phyloP scores from a whole-genome alignment of 2,888 invertebrate genomes.

The Eristalinus aeneus region DNA sequence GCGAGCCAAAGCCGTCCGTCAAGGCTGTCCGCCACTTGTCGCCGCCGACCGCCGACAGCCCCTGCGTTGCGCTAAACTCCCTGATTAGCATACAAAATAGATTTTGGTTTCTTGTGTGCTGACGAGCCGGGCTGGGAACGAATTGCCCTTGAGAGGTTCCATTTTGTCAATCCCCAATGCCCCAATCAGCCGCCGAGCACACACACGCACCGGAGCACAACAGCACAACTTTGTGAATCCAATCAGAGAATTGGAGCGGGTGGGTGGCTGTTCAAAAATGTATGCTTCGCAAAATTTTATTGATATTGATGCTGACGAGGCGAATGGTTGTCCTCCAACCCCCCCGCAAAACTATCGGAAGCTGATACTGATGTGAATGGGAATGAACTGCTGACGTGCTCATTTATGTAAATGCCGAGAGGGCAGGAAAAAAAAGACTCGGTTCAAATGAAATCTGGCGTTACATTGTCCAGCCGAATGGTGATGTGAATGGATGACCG shows the following conservation, averaged over 20 bases:
- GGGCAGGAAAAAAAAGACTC: not conserved
- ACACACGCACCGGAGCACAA: constrained; percentile 42
- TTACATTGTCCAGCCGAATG: constrained; percentile 9
- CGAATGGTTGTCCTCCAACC: constrained; percentile 20
- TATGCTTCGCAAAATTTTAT: constrained; percentile 54
- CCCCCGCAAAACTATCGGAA: not conserved
- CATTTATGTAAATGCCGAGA: constrained; percentile 49
- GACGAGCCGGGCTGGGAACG: not conserved
- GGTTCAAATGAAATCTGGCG: not conserved
- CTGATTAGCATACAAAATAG: constrained; percentile 57
- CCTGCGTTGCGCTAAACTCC: constrained; percentile 35
- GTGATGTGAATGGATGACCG: not conserved
- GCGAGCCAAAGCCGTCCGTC: not conserved
- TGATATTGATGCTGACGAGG: constrained; percentile 52
- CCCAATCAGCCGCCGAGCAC: not conserved
- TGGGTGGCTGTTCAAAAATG: constrained; percentile 30
- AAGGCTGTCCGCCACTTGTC: constrained; percentile 17
- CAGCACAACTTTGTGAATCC: constrained; percentile 16
- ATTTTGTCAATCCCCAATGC: constrained; percentile 4
- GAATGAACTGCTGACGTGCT: constrained; percentile 67
- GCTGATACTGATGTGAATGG: constrained; percentile 51
- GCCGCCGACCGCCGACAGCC: not conserved
- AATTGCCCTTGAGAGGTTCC: not conserved
- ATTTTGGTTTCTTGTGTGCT: not conserved
- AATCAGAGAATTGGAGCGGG: not conserved